These are phyloP conservation scores for Columba livia DNA, from an alignment of 2,113 vertebrate species.

Conservation along the genomic window DNA sequence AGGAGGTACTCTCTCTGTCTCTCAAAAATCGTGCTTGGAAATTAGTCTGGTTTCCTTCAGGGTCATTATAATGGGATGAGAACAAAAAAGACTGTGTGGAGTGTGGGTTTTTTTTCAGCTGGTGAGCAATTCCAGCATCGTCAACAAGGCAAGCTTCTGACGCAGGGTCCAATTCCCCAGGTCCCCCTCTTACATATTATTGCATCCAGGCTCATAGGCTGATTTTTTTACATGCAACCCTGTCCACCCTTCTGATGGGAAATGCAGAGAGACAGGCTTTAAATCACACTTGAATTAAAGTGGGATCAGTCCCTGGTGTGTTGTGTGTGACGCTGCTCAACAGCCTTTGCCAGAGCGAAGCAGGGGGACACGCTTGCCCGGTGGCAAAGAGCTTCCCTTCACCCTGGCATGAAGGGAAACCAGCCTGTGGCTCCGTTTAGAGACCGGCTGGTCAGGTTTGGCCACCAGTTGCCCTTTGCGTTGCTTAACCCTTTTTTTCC, in stretches of 20 bases:
- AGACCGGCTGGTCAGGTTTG: background rate
- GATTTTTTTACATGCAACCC: background rate
- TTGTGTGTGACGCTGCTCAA: background rate
- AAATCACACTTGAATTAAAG: background rate
- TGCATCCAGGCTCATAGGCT: background rate
- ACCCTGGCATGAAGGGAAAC: background rate
- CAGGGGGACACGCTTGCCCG: rapidly evolving
- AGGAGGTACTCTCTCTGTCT: background rate
- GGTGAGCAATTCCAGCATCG: background rate
- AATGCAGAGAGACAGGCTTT: background rate
- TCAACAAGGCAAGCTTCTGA: background rate
- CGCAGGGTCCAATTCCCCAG: background rate
- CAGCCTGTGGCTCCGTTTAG: background rate
- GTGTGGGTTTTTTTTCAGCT: background rate
- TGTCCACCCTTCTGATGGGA: background rate
- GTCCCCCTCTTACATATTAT: background rate
- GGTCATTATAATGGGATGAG: background rate
- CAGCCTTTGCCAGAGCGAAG: rapidly evolving
- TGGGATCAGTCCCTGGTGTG: background rate
- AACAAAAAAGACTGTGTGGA: background rate
- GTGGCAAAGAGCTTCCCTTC: background rate
- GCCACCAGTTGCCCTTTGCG: background rate
- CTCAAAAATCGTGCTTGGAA: background rate
- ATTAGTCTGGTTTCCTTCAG: background rate
- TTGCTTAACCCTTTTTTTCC: background rate